These are phyloP conservation scores for Talpa occidentalis DNA, from an alignment of 2,113 vertebrate species.

Conservation along the genomic window DNA sequence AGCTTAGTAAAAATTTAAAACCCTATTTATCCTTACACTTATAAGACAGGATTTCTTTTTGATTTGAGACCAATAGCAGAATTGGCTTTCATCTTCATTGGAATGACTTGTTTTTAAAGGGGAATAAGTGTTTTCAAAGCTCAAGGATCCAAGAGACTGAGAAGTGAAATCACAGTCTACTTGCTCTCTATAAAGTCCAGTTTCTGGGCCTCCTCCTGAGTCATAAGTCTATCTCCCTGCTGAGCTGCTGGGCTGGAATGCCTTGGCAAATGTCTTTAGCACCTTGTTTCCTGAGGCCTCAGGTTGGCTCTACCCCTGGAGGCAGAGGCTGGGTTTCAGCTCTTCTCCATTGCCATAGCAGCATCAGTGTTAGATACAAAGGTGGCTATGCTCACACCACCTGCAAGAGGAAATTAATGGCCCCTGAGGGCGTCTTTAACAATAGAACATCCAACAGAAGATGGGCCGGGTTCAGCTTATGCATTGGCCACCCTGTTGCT, in stretches of 20 bases:
- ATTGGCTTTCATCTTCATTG: not conserved
- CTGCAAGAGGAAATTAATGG: not conserved
- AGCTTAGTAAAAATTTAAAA: not conserved
- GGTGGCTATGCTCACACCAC: not conserved
- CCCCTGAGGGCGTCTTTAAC: not conserved
- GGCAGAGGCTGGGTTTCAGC: not conserved
- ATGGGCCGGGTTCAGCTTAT: not conserved
- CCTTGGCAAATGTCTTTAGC: not conserved
- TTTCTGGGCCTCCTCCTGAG: not conserved
- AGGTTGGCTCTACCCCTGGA: not conserved
- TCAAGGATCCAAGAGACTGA: not conserved
- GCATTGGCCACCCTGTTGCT: not conserved
- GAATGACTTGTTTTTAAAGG: not conserved
- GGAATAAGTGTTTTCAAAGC: conserved; percentile 6
- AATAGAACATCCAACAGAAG: not conserved
- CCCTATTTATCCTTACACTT: not conserved
- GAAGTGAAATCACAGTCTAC: not conserved
- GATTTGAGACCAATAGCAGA: conserved; percentile 30
- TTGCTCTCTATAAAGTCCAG: not conserved
- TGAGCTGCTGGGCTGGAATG: not conserved
- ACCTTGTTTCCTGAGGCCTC: not conserved
- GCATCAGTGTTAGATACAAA: not conserved
- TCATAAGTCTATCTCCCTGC: not conserved
- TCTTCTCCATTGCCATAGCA: not conserved
- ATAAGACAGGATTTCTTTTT: not conserved